Base-by-base conservation (phyloP, 2,888 invertebrate genomes). In the Phragmatobia fuliginosa region DNA sequence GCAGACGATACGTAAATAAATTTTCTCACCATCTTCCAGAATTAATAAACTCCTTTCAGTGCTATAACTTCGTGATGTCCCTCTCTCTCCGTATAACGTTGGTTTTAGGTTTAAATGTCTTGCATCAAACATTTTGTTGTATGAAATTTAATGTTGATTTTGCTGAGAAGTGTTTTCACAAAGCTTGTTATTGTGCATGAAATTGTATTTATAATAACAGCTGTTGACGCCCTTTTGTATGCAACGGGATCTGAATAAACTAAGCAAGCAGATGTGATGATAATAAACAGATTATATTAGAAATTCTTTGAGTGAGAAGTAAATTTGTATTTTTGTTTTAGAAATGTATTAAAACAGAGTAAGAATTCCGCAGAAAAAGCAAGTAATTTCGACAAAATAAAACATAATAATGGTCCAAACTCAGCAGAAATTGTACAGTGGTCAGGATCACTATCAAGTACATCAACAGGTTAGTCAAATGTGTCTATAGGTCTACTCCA, bases 21-120 rank as follows among this genome's bases (percentile, higher is more conserved):
- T 81, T 82, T 77, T 71, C 71, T 78, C 71, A 70, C 62, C 78
- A 74, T 82, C 78, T 82, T 77, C 76, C 70, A 72, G 71, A 67
- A 72, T 79, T 80, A 82, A 79, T 78, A 75, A 71, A 78, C 73
- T 74, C 31, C 75, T 84, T 76, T 68, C 68, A 73, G 72, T 73
- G 66, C 67, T 56, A 45, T 64, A 71, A 33, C 61, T 21, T 71
- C 70, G 60, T 66, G 38, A 41, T 49, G 33, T 66, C 36, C 31
- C 25, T 56, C 16, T 66, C 62, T 70, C 16, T 66, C 56, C 10
- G 56, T 6, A 71, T 74, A 66, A 76, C 71, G 72, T n/a, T 38
- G 58, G 66, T 68, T 62, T 56, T 59, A 11, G n/a, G n/a, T n/a
- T n/a, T n/a, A n/a, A n/a, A n/a, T 52, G 38, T n/a, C 21, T 52